Evolutionary conservation across 2,113 vertebrate species (phyloP).

Genomic region (Eulacestoma nigropectus): DNA sequence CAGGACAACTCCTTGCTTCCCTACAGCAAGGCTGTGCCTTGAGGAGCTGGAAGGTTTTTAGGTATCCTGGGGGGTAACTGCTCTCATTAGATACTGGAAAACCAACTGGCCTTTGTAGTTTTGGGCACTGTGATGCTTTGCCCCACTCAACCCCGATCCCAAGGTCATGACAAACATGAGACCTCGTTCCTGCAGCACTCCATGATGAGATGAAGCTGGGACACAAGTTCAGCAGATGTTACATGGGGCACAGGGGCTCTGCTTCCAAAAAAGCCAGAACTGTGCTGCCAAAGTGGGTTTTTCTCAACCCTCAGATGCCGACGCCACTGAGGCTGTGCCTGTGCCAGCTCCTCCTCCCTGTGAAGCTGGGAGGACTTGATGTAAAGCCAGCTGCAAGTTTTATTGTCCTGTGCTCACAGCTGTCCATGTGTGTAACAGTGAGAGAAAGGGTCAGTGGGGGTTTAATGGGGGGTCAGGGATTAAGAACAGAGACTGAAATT

Average conservation of each 20-base stretch:
- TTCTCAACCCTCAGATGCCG: accelerated
- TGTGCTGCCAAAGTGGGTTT: accelerated
- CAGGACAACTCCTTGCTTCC: background rate
- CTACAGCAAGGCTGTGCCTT: background rate
- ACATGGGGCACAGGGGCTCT: accelerated
- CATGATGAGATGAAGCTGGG: background rate
- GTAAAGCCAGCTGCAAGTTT: background rate
- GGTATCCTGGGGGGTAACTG: accelerated
- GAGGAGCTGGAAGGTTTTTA: background rate
- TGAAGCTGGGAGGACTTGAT: background rate
- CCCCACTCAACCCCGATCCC: accelerated
- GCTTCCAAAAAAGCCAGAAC: background rate
- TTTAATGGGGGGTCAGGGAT: background rate
- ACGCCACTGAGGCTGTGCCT: accelerated
- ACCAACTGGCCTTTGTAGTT: background rate
- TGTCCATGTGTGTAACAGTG: accelerated
- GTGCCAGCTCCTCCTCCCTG: background rate
- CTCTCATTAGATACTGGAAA: background rate
- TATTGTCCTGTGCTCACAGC: background rate
- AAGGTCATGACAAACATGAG: background rate
- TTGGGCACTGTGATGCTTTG: background rate
- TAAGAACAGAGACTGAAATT: background rate
- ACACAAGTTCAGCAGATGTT: background rate
- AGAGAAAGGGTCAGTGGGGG: background rate
- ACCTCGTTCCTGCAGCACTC: accelerated